Percentiles rank a stretch among this genome's conserved stretches.
phyloP scores from a whole-genome alignment of 53 echinoderm and acorn worm species.

The Paracentrotus lividus region DNA sequence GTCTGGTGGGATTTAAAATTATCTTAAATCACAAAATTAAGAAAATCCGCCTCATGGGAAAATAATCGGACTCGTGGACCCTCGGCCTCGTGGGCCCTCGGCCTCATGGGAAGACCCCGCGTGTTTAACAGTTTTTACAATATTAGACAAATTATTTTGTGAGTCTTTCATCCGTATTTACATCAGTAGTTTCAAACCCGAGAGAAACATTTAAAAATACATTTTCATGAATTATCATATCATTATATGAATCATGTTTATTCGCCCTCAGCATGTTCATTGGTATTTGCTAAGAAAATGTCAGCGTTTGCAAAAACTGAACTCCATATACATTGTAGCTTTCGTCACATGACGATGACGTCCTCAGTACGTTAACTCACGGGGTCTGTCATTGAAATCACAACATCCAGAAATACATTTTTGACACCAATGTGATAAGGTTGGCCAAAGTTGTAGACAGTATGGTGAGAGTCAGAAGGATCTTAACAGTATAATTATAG shows the following conservation, averaged over 20 bases:
- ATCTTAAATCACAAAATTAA: too few species aligned
- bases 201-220: not conserved
- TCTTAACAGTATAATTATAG: too few species aligned
- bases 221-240: not conserved
- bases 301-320: not conserved
- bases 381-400: not conserved
- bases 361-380: not conserved
- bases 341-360: not conserved
- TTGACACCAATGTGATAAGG: not conserved
- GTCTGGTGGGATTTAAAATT: too few species aligned
- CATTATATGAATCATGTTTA: not conserved
- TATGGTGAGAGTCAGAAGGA: too few species aligned
- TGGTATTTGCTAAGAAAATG: not conserved
- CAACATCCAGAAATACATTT: constrained; percentile 6
- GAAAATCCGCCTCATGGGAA: too few species aligned
- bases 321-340: not conserved
- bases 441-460: not conserved
- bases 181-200: not conserved
- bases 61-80: too few species aligned
- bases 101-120: too few species aligned
- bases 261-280: not conserved
- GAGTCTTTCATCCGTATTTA: not conserved
- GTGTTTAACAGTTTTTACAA: too few species aligned
- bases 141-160: too few species aligned
- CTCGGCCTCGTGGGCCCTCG: too few species aligned